Conservation (phyloP, 2,888 invertebrate genomes). For the Drosophila affinis region DNA sequence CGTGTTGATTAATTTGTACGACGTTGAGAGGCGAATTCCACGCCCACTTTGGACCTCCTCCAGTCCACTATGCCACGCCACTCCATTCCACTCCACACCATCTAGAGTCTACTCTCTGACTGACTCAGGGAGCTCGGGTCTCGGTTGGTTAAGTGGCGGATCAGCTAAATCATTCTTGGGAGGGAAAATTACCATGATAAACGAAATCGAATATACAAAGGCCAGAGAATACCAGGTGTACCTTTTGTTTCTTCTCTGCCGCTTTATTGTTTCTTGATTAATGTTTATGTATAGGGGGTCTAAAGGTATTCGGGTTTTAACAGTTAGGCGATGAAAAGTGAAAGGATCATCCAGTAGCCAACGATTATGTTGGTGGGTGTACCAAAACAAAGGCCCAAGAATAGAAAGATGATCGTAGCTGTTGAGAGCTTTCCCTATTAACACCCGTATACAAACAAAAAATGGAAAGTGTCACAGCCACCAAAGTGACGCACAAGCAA, state of each 20-base stretch:
- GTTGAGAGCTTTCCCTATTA: conserved; percentile 58
- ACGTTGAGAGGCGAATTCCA: conserved; percentile 52
- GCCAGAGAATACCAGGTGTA: conserved; percentile 3
- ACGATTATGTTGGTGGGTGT: conserved; percentile 46
- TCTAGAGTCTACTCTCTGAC: neutral
- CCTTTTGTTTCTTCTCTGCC: conserved; percentile 35
- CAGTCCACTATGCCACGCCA: conserved; percentile 11
- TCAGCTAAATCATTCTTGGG: conserved; percentile 49
- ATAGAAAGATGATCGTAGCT: conserved; percentile 17
- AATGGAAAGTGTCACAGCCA: conserved; percentile 70
- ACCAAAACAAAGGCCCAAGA: conserved; percentile 25
- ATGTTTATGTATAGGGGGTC: conserved; percentile 48
- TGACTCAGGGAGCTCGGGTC: conserved; percentile 51
- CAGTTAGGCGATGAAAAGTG: conserved; percentile 66
- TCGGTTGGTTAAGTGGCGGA: conserved; percentile 34
- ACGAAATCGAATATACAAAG: conserved; percentile 27
- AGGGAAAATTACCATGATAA: conserved; percentile 53
- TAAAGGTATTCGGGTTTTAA: conserved; percentile 42
- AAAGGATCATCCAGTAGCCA: conserved; percentile 64
- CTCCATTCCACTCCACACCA: conserved; percentile 5
- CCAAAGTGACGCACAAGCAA: conserved; percentile 51
- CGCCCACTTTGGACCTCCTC: conserved; percentile 58
- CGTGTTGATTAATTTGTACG: conserved; percentile 75
- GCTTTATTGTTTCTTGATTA: conserved; percentile 61
- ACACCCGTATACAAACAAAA: conserved; percentile 16